Base-by-base conservation (phyloP, 2,888 invertebrate species). In the Ephialtes manifestator region DNA sequence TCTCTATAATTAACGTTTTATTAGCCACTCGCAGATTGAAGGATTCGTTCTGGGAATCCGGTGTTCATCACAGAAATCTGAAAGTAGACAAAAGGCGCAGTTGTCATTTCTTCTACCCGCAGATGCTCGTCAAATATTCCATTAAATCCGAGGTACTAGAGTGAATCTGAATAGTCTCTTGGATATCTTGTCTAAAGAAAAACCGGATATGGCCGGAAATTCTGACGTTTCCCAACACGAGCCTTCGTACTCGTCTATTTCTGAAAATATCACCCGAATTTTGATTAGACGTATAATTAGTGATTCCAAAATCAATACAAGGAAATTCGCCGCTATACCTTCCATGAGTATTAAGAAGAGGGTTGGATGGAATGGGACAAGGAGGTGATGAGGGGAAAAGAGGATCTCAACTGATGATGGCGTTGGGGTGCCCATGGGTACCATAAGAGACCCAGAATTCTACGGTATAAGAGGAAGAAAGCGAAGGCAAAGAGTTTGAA, bases 251-350 rank as follows among this genome's bases (percentile, higher is more conserved):
- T 55, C 70, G 15, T 83, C 74, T 74, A 53, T 43, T 83, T 84
- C 87, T 89, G 88, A 89, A 74, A 89, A 89, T 89, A 87, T 89
- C 90, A 84, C 86, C 87, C 88, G 89, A 89, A 87, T 90, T 92
- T 91, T 93, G 94, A 94, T 94, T 94, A 93, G 93, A 92, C 92
- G 93, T 91, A 90, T 92, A 94, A 94, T 94, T 93, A 94, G 94
- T 94, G 93, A 94, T 94, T 93, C 91, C 92, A 93, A 94, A 94
- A 94, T 94, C 94, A 94, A 94, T 94, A 94, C 93, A 90, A 60
- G 48, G 71, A 65, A 46, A 20, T 68, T 24, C 24, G 43, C 81
- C 85, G 76, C 70, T 87, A 76, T 76, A 85, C 80, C 55, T 85
- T 83, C 89, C 87, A 76, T 88, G 88, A 89, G 91, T 92, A 92